A percentile compares a stretch with the other conserved stretches of the same genome.
Evolutionary conservation across 2,888 invertebrate species (phyloP).

Genomic region (Drosophila phalerata): DNA sequence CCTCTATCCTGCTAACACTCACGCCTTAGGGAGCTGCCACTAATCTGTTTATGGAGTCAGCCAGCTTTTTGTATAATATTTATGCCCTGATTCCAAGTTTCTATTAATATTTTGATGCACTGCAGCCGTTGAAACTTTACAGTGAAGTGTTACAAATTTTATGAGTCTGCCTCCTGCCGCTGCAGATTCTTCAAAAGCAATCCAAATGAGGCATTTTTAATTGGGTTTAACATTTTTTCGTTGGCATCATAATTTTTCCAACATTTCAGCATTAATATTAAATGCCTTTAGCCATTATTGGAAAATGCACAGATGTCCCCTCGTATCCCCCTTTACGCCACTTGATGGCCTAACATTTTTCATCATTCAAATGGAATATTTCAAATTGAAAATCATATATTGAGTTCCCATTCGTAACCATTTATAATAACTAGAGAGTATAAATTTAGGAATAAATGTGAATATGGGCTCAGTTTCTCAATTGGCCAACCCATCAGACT

Average conservation of each 20-base stretch:
- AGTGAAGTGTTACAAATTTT: conserved; percentile 75
- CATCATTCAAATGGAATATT: conserved; percentile 65
- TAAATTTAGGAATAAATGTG: background rate
- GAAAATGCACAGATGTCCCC: conserved; percentile 40
- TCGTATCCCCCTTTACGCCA: conserved; percentile 3
- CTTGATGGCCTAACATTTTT: conserved; percentile 61
- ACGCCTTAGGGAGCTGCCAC: conserved; percentile 35
- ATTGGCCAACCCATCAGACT: conserved; percentile 41
- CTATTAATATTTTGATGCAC: conserved; percentile 66
- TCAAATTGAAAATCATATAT: conserved; percentile 38
- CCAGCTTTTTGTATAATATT: conserved; percentile 57
- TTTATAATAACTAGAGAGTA: conserved; percentile 34
- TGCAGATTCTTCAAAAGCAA: conserved; percentile 11
- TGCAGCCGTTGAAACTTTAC: conserved; percentile 41
- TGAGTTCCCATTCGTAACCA: conserved; percentile 35
- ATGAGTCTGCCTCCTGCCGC: conserved; percentile 29
- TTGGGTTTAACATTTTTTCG: conserved; percentile 66
- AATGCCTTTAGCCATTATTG: conserved; percentile 66
- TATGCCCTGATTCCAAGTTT: conserved; percentile 57
- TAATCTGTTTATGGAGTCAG: conserved; percentile 75
- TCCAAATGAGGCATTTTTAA: conserved; percentile 57
- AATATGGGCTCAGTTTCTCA: conserved; percentile 26
- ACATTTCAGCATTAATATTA: conserved; percentile 55
- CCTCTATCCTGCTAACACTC: background rate
- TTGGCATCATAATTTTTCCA: conserved; percentile 65